Conservation (phyloP, 2,797 vertebrate species). For the Oophaga sylvatica region DNA sequence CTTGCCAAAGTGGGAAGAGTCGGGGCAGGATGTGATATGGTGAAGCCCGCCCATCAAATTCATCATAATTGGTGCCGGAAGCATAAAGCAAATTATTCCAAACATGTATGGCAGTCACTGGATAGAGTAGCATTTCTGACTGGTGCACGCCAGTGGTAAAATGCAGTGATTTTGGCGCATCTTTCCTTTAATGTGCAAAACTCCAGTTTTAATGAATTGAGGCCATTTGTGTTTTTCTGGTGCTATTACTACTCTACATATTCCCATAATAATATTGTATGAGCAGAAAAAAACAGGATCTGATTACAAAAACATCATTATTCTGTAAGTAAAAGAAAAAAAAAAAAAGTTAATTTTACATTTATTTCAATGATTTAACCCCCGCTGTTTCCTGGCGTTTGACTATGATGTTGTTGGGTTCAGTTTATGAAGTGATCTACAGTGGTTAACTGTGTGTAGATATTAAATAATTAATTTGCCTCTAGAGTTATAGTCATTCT, state of each 20-base stretch:
- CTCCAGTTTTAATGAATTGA: neutral
- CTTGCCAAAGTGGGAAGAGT: too few relatives aligned
- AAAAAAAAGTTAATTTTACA: neutral
- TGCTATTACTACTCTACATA: neutral
- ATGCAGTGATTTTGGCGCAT: too few relatives aligned
- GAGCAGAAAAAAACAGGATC: neutral
- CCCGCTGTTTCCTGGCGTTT: neutral
- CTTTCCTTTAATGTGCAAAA: neutral
- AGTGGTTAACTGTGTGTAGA: conserved; percentile 28
- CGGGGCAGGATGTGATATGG: too few relatives aligned
- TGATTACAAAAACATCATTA: conserved; percentile 2
- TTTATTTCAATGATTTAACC: conserved; percentile 19
- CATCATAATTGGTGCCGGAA: too few relatives aligned
- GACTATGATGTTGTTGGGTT: conserved; percentile 5
- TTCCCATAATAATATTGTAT: neutral
- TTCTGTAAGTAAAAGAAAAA: neutral
- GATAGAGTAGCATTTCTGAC: too few relatives aligned
- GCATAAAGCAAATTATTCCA: too few relatives aligned
- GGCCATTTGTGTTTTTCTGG: neutral
- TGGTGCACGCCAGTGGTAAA: too few relatives aligned
- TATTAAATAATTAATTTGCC: conserved; percentile 44
- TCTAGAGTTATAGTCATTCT: conserved; percentile 33
- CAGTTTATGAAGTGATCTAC: conserved; percentile 23
- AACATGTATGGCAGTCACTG: too few relatives aligned
- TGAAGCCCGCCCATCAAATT: too few relatives aligned